Evolutionary conservation across 2,113 vertebrate species (phyloP).

Genomic region (Lynx canadensis): DNA sequence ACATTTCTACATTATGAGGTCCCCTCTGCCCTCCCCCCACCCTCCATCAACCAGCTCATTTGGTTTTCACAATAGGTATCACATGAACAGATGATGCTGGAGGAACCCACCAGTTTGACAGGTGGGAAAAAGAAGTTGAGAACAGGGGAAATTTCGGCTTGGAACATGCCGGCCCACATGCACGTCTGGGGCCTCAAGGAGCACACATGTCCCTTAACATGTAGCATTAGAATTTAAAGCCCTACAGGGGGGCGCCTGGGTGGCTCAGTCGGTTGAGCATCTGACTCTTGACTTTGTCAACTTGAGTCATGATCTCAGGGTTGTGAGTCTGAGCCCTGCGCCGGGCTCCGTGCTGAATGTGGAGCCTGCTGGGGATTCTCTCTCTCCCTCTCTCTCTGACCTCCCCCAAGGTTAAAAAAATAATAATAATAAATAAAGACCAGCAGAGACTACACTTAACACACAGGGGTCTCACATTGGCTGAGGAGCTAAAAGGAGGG

Average conservation of each 20-base stretch:
- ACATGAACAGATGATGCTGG: background rate
- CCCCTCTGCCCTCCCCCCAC: background rate
- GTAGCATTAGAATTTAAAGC: accelerated
- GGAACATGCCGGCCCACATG: accelerated
- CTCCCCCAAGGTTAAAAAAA: too few species aligned
- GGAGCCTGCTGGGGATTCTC: too few species aligned
- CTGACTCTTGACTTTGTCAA: too few species aligned
- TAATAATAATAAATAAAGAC: too few species aligned
- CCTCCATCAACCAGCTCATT: background rate
- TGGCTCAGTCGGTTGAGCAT: too few species aligned
- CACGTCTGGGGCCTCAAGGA: accelerated
- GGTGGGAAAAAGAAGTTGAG: background rate
- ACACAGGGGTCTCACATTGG: accelerated
- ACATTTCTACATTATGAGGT: background rate
- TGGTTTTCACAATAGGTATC: background rate
- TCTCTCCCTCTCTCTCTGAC: too few species aligned
- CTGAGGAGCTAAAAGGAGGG: background rate
- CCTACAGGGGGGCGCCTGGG: accelerated
- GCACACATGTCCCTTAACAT: accelerated
- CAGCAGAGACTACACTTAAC: accelerated
- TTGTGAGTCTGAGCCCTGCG: too few species aligned
- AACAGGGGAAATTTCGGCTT: accelerated
- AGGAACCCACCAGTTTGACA: background rate
- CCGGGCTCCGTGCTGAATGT: too few species aligned
- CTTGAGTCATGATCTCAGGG: too few species aligned